These are phyloP conservation scores for Alviniconcha strummeri DNA, from an alignment of 2,888 invertebrate species.

Conservation along the genomic window DNA sequence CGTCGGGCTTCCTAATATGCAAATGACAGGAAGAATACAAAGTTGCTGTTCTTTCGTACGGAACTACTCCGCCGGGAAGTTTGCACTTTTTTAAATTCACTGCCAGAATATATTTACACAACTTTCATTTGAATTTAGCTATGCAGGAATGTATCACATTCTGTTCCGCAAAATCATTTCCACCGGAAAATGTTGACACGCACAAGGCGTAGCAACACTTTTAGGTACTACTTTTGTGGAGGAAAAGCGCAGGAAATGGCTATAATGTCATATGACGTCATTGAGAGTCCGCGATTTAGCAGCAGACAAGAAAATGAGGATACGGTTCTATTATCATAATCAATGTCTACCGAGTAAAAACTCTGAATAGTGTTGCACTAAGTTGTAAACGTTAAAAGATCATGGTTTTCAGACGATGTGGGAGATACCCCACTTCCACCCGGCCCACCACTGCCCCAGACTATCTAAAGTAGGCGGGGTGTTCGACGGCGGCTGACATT, in stretches of 20 bases:
- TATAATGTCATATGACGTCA: conserved; percentile 24
- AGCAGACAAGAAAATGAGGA: neutral
- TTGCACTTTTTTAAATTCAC: no score
- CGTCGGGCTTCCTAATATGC: conserved; percentile 42
- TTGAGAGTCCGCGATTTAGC: conserved; percentile 11
- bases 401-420: no score
- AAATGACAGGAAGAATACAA: conserved; percentile 36
- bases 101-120: no score
- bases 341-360: neutral
- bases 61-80: neutral
- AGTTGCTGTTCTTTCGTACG: conserved; percentile 24
- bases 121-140: no score
- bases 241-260: conserved; percentile 13
- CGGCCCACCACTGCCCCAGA: no score
- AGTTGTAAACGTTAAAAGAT: neutral
- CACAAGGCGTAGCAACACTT: no score
- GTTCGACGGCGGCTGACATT: no score
- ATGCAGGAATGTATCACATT: no score
- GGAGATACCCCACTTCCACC: no score
- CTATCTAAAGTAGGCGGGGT: no score
- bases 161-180: no score
- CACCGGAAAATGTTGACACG: no score
- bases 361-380: neutral
- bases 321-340: neutral
- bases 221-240: neutral